A percentile compares a stretch with the other conserved stretches of the same genome.
These are phyloP conservation scores for Rhamnusium bicolor DNA, from an alignment of 2,888 invertebrate genomes.

Conservation along the genomic window DNA sequence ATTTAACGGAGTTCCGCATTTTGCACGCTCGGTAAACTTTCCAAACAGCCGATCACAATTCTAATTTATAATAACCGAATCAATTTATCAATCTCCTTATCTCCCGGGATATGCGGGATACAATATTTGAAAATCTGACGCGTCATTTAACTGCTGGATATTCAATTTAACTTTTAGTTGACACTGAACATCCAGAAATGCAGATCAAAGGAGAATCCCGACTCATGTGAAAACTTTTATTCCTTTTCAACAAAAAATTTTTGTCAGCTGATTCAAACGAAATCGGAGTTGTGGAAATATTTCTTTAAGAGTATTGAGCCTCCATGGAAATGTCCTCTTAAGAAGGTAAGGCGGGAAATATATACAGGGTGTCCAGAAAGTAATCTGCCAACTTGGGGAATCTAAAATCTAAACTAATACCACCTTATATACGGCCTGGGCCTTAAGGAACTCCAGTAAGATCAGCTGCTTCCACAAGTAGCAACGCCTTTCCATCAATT, in stretches of 20 bases:
- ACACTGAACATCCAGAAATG: background rate
- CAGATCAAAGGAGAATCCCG: constrained; percentile 3
- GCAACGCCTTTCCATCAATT: too few relatives aligned
- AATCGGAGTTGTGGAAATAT: background rate
- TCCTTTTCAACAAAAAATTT: background rate
- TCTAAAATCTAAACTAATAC: too few relatives aligned
- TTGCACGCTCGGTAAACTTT: background rate
- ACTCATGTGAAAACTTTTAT: background rate
- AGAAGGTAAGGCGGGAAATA: background rate
- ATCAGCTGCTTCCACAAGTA: too few relatives aligned
- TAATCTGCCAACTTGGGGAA: too few relatives aligned
- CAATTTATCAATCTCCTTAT: background rate
- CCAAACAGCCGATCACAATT: background rate
- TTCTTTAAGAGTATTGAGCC: background rate
- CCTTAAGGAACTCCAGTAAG: too few relatives aligned
- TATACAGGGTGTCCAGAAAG: too few relatives aligned
- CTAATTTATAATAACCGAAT: background rate
- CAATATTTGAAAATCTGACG: background rate
- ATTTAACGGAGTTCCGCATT: background rate
- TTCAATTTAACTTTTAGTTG: constrained; percentile 19
- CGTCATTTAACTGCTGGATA: background rate
- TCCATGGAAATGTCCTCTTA: background rate
- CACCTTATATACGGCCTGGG: too few relatives aligned
- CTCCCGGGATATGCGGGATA: background rate
- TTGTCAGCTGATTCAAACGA: background rate